A percentile compares a stretch with the other conserved stretches of the same genome.
Evolutionary conservation across 2,888 invertebrate species (phyloP).

Genomic region (Ernsta delagoae): DNA sequence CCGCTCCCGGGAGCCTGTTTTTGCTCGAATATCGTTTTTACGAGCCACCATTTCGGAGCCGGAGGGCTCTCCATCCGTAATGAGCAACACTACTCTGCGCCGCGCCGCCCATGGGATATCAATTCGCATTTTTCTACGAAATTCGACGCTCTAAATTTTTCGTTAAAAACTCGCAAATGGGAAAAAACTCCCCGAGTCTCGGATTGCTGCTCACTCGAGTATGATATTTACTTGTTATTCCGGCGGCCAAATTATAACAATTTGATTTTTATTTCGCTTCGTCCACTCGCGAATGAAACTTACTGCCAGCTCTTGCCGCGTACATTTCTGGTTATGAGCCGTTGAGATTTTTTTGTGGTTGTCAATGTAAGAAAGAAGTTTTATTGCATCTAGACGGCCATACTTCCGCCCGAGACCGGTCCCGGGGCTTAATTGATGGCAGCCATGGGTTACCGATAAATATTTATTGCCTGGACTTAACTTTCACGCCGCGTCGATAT

Average conservation of each 20-base stretch:
- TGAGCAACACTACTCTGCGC: conserved; percentile 27
- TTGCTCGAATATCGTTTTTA: conserved; percentile 61
- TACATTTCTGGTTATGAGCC: conserved; percentile 24
- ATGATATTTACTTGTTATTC: conserved; percentile 16
- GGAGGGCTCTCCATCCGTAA: conserved; percentile 29
- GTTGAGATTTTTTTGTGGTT: conserved; percentile 14
- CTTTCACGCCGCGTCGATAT: conserved; percentile 1
- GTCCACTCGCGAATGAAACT: conserved; percentile 18
- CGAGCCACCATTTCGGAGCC: conserved; percentile 37
- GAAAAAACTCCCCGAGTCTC: conserved; percentile 4
- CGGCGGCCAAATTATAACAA: conserved; percentile 6
- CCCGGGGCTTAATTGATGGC: conserved; percentile 15
- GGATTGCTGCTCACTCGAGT: conserved; percentile 21
- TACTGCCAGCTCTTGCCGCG: conserved; percentile 22
- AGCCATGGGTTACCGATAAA: conserved; percentile 17
- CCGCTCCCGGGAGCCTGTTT: conserved; percentile 55
- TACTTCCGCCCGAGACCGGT: conserved; percentile 32
- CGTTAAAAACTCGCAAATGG: conserved; percentile 24
- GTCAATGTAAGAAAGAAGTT: conserved; percentile 23
- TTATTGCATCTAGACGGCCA: conserved; percentile 19
- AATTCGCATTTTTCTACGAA: conserved; percentile 31
- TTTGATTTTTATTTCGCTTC: conserved; percentile 20
- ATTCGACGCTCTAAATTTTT: conserved; percentile 33
- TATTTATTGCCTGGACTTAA: conserved; percentile 22
- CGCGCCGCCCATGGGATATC: conserved; percentile 33